These are phyloP conservation scores for Monopterus albus DNA, from an alignment of 2,113 vertebrate species.

Conservation along the genomic window DNA sequence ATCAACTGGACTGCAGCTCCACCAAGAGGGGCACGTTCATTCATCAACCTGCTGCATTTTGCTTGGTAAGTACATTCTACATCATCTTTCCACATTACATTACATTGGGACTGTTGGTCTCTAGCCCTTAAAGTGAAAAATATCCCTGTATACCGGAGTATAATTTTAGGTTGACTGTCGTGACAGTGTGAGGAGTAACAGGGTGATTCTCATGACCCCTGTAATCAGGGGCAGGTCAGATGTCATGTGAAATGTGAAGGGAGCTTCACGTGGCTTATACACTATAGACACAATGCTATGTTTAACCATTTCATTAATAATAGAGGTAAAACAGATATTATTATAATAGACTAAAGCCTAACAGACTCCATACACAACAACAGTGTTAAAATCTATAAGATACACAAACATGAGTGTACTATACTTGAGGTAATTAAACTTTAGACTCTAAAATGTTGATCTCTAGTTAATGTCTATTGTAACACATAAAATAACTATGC, in stretches of 20 bases:
- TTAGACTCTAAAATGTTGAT: no score
- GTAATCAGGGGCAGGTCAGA: neutral
- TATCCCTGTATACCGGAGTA: neutral
- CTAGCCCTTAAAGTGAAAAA: conserved; percentile 20
- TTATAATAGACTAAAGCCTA: no score
- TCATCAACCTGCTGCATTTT: conserved; percentile 31
- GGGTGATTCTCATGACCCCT: conserved; percentile 14
- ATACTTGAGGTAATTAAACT: no score
- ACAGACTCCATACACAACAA: no score
- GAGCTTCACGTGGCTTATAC: neutral
- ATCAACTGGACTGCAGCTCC: conserved; percentile 1
- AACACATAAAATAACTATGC: no score
- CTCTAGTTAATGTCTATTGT: no score
- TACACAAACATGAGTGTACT: no score
- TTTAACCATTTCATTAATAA: neutral
- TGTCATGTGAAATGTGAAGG: neutral
- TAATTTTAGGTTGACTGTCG: neutral
- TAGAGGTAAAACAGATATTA: no score
- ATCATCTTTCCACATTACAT: conserved; percentile 11
- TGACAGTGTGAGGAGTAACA: neutral
- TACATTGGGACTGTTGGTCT: conserved; percentile 1
- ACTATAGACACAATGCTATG: neutral
- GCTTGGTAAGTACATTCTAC: conserved; percentile 31
- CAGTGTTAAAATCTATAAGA: no score
- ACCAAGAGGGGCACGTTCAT: conserved; percentile 18